Evolutionary conservation across 1,140 invertebrate species (phyloP), one percentile per base, ranked within the genome.

Genomic region (Drosophila eugracilis): DNA sequence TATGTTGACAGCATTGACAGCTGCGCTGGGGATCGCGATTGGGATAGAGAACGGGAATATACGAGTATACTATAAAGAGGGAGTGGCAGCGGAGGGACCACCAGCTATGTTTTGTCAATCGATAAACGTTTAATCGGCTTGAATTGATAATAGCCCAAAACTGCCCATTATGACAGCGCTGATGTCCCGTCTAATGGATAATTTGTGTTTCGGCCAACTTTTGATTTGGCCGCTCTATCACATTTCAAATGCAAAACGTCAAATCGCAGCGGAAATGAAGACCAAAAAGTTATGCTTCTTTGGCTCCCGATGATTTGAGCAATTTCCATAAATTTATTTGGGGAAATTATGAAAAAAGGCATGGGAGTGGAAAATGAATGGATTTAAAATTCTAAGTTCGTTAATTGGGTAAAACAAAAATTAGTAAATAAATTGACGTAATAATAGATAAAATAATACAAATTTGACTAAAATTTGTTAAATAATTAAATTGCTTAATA

Each of bases 1-100:
- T 85, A 86, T 81, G 77, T 86, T 86, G 80, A 70, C 81, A 85
- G 80, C 80, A 44, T 73, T 80, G 63, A 67, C 65, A 69, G 65
- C 62, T 37, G 62, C 59, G 57, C 41, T 63, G 59, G 59, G 59
- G 57, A 62, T 62, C 32, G 55, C 50, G 60, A 67, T 53, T 57
- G 37, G 37, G 67, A 54, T 39, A 36, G 17, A 24, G 22, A 34
- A 58, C 21, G 30, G 32, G 17, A 26, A 47, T 34, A 47, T 36
- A 24, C 9, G 22, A 19, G 44, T 55, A 36, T 28, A 36, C 21
- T 19, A n/a, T 15, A 42, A 41, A 21, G 3, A 2, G n/a, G 4
- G 10, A n/a, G 44, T 14, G 7, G 17, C 1, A 15, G 17, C 10
- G 54, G 15, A 7, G 21, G 10, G 80, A 77, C 80, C 81, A 86